Evolutionary conservation across 2,888 invertebrate genomes (phyloP).

Genomic region (Thysanoteuthis rhombus): DNA sequence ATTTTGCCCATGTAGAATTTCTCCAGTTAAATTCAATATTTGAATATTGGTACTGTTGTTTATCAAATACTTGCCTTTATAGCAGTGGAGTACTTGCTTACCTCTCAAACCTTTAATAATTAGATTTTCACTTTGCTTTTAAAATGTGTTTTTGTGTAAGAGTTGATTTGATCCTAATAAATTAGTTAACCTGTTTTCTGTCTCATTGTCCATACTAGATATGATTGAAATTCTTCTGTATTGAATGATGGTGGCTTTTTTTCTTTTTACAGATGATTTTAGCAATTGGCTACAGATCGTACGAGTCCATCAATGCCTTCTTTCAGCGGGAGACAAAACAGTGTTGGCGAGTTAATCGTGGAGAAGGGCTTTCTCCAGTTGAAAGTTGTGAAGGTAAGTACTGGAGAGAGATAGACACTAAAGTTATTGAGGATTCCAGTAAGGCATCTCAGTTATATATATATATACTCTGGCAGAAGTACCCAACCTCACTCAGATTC

Average conservation of each 20-base stretch:
- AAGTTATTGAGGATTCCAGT: no score
- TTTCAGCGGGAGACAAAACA: conserved; percentile 68
- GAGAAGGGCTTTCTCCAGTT: conserved; percentile 74
- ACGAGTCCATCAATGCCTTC: conserved; percentile 66
- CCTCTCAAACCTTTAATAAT: no score
- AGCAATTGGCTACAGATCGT: conserved; percentile 71
- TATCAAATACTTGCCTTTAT: no score
- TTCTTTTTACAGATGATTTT: conserved; percentile 67
- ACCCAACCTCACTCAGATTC: no score
- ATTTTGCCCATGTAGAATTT: no score
- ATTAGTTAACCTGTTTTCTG: background rate
- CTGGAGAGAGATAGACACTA: background rate
- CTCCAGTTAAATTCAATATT: no score
- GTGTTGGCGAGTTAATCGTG: conserved; percentile 75
- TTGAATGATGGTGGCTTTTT: background rate
- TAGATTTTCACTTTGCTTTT: background rate
- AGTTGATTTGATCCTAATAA: background rate
- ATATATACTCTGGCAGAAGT: no score
- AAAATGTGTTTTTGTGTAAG: background rate
- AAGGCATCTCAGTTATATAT: no score
- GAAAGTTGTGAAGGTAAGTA: conserved; percentile 79
- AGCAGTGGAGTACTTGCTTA: no score
- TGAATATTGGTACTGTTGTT: no score
- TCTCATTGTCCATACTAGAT: background rate
- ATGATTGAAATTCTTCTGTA: background rate